A percentile compares a stretch with the other conserved stretches of the same genome.
phyloP scores from a whole-genome alignment of 1,140 invertebrate species.

The Phocides pigmalion region DNA sequence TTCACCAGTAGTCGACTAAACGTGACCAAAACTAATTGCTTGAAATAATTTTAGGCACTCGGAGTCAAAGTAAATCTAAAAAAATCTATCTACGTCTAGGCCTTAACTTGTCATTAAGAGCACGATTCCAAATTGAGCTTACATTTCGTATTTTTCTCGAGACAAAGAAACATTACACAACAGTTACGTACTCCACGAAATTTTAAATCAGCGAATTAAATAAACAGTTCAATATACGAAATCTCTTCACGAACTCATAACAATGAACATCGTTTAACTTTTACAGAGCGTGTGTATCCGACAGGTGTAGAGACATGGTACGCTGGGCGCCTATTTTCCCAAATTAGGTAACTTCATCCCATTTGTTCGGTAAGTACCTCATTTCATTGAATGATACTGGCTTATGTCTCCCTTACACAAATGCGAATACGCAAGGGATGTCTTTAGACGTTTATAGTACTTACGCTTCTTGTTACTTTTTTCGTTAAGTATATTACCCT shows the following conservation, averaged over 20 bases:
- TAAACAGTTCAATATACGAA: not conserved
- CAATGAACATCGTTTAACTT: constrained; percentile 26
- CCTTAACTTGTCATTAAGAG: no score
- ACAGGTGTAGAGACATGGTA: constrained; percentile 28
- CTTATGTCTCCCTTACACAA: constrained; percentile 25
- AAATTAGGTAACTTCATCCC: constrained; percentile 31
- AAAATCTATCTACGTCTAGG: no score
- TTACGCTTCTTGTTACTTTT: constrained; percentile 18
- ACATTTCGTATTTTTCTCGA: no score
- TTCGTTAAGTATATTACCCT: not conserved
- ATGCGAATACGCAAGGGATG: constrained; percentile 27
- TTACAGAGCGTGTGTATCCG: constrained; percentile 14
- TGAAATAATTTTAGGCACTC: no score
- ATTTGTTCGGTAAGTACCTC: constrained; percentile 32
- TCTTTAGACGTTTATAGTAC: constrained; percentile 15
- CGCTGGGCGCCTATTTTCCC: constrained; percentile 26
- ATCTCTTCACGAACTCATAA: constrained; percentile 12
- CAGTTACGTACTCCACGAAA: no score
- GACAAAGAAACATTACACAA: no score
- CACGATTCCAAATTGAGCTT: no score
- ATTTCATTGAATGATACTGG: constrained; percentile 33
- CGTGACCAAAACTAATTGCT: no score
- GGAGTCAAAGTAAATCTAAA: no score
- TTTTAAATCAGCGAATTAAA: not conserved
- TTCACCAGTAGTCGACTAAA: no score